phyloP scores from a whole-genome alignment of 1,140 invertebrate genomes.

The Drosophila arawakana region DNA sequence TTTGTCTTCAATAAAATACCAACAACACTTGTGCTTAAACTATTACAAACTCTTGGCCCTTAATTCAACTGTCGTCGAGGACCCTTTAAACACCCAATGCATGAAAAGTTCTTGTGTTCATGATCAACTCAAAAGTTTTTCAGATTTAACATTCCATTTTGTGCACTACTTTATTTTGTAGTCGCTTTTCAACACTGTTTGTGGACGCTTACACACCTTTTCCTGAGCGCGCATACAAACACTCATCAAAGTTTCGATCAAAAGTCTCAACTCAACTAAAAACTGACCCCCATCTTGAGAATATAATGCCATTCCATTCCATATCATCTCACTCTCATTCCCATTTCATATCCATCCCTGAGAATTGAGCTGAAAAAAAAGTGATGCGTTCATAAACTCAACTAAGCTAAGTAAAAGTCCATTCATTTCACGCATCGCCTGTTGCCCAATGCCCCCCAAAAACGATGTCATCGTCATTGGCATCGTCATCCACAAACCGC shows the following conservation, averaged over 20 bases:
- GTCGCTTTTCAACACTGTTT: neutral
- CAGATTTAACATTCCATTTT: neutral
- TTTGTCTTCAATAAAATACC: neutral
- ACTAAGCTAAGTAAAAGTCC: constrained; percentile 57
- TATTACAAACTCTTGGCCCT: neutral
- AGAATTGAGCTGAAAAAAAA: constrained; percentile 19
- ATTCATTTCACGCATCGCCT: constrained; percentile 75
- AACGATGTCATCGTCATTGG: constrained; percentile 29
- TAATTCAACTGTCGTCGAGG: too few species aligned
- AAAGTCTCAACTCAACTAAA: neutral
- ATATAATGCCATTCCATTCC: constrained; percentile 1
- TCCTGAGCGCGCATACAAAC: neutral
- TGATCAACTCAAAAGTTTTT: neutral
- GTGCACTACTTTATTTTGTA: neutral
- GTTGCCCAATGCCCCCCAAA: constrained; percentile 42
- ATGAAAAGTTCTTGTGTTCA: neutral
- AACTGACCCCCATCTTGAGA: neutral
- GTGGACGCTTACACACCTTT: neutral
- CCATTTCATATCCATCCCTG: constrained; percentile 2
- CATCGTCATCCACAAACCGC: neutral
- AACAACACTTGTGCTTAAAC: neutral
- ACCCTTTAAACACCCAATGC: too few species aligned
- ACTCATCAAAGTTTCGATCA: neutral
- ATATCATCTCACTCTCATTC: neutral
- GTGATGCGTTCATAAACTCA: constrained; percentile 26